These are phyloP conservation scores for Gadus chalcogrammus DNA, from an alignment of 2,113 vertebrate species.

Conservation along the genomic window DNA sequence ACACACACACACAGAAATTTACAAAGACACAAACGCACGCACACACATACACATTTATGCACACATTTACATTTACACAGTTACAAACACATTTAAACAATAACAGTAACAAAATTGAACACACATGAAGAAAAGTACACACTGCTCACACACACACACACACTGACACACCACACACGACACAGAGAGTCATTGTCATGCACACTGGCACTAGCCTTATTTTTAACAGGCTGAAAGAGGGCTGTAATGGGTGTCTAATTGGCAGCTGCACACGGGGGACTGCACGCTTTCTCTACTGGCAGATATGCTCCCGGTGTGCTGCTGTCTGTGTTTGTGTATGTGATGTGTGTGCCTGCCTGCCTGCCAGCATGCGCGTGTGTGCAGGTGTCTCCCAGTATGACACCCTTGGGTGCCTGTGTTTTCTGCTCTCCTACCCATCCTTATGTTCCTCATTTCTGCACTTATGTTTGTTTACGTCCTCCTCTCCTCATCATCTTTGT, in stretches of 20 bases:
- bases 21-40: not conserved
- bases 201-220: not conserved
- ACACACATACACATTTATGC: not conserved
- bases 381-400: no score
- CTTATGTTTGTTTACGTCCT: no score
- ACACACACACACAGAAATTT: no score
- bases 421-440: no score
- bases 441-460: no score
- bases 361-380: not conserved
- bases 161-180: no score
- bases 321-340: not conserved
- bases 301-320: not conserved
- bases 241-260: not conserved
- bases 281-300: not conserved
- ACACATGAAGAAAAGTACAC: no score
- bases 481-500: no score
- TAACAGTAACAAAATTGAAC: no score
- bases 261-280: not conserved
- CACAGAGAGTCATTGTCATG: no score
- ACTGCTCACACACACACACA: no score
- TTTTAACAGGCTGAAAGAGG: not conserved
- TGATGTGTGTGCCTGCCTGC: not conserved
- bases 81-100: not conserved
- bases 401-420: no score
- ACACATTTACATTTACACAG: not conserved